These are phyloP conservation scores for Rotaria socialis DNA, from an alignment of 2,888 invertebrate species.

Conservation along the genomic window DNA sequence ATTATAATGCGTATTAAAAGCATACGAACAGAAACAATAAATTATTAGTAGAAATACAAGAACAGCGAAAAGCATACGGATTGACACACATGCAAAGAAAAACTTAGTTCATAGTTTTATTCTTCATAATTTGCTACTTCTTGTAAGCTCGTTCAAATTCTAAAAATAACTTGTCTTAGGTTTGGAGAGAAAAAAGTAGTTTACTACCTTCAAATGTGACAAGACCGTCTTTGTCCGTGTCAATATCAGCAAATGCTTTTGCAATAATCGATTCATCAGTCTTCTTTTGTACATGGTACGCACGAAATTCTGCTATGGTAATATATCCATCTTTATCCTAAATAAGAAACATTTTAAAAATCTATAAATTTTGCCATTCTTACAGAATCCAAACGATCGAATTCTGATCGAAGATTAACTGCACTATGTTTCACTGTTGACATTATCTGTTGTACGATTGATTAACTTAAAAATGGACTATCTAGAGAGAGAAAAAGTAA, in stretches of 20 bases:
- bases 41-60: not conserved
- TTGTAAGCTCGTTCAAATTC: constrained; percentile 1
- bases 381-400: not conserved
- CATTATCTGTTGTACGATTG: not conserved
- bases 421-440: not conserved
- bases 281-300: not conserved
- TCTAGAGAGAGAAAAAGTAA: not conserved
- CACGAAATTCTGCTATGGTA: not conserved
- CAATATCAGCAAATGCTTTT: not conserved
- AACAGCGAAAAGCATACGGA: not conserved
- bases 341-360: not conserved
- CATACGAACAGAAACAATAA: not conserved
- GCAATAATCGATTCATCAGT: not conserved
- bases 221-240: not conserved
- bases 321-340: constrained; percentile 33
- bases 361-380: not conserved
- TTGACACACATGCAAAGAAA: not conserved
- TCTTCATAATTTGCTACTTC: not conserved
- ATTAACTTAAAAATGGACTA: not conserved
- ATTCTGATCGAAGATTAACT: not conserved
- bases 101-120: not conserved
- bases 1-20: not conserved
- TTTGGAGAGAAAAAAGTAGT: not conserved
- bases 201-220: constrained; percentile 3
- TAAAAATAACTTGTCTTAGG: not conserved